Percentiles rank a stretch among this genome's conserved stretches.
Conservation (phyloP, 92 coral and sea anemone species). For the Parazoanthus atlanticus region DNA sequence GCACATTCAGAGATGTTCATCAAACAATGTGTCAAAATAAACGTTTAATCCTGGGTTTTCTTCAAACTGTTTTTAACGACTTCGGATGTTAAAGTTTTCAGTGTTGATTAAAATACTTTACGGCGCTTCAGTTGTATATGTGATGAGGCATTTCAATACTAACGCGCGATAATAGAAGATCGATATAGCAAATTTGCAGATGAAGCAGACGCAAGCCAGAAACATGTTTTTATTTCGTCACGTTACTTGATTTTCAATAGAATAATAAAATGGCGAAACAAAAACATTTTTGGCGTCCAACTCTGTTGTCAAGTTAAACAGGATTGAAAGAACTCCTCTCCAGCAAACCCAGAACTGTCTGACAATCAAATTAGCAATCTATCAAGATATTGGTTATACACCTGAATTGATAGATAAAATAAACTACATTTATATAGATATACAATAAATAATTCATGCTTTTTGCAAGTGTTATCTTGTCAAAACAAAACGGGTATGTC, state of each 20-base stretch:
- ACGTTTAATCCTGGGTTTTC: too few relatives aligned
- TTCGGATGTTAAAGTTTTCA: too few relatives aligned
- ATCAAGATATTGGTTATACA: not conserved
- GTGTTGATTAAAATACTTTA: not conserved
- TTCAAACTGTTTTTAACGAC: too few relatives aligned
- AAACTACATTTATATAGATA: too few relatives aligned
- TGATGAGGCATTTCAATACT: too few relatives aligned
- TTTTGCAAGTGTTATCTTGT: not conserved
- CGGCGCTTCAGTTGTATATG: not conserved
- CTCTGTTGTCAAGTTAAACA: conserved; percentile 6
- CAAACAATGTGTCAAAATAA: not conserved
- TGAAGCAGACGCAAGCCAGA: not conserved
- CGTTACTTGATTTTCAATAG: not conserved
- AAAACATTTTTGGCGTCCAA: conserved; percentile 4
- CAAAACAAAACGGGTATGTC: not conserved
- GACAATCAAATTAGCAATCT: not conserved
- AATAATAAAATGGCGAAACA: not conserved
- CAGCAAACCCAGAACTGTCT: not conserved
- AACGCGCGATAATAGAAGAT: too few relatives aligned
- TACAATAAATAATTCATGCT: not conserved
- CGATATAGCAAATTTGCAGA: not conserved
- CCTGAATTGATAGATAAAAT: not conserved
- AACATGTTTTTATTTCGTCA: not conserved
- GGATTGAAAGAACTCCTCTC: not conserved
- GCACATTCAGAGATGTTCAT: not conserved